These are phyloP conservation scores for Arbacia lixula DNA, from an alignment of 53 echinoderm and acorn worm genomes.

Conservation along the genomic window DNA sequence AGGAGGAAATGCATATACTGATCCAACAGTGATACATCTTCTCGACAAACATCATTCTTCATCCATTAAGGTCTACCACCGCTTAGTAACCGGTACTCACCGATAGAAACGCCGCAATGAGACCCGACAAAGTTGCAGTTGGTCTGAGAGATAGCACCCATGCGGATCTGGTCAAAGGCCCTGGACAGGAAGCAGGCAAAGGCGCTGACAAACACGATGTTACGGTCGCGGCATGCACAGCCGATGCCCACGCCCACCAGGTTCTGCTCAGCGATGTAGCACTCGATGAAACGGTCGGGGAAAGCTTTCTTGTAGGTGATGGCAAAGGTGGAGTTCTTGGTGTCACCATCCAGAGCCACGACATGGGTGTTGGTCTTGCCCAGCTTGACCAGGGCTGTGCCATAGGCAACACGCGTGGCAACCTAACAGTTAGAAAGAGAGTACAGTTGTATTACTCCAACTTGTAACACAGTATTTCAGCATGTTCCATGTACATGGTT, in stretches of 20 bases:
- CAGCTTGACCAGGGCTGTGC: constrained; percentile 80
- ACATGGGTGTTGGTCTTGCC: constrained; percentile 73
- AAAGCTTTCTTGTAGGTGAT: constrained; percentile 79
- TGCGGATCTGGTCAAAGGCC: constrained; percentile 94
- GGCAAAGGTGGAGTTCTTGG: constrained; percentile 97
- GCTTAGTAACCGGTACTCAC: too few relatives aligned
- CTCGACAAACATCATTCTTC: too few relatives aligned
- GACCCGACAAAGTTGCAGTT: constrained; percentile 96
- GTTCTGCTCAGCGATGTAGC: constrained; percentile 99
- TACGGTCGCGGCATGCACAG: constrained; percentile 81
- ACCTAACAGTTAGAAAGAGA: constrained; percentile 51
- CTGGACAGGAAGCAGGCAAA: constrained; percentile 94
- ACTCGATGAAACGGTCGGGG: constrained; percentile 90
- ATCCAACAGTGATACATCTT: too few relatives aligned
- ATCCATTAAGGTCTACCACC: too few relatives aligned
- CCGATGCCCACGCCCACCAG: constrained; percentile 93
- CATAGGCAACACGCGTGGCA: constrained; percentile 92
- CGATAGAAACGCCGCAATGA: constrained; percentile 92
- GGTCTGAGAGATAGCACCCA: constrained; percentile 98
- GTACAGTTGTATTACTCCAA: too few relatives aligned
- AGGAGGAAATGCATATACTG: too few relatives aligned
- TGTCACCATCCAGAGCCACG: constrained; percentile 89
- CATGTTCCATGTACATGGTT: too few relatives aligned
- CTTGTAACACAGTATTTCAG: too few relatives aligned
- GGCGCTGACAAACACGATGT: constrained; percentile 86